These are phyloP conservation scores for Rhimphoctona megacephalus DNA, from an alignment of 2,888 invertebrate species.

Conservation along the genomic window DNA sequence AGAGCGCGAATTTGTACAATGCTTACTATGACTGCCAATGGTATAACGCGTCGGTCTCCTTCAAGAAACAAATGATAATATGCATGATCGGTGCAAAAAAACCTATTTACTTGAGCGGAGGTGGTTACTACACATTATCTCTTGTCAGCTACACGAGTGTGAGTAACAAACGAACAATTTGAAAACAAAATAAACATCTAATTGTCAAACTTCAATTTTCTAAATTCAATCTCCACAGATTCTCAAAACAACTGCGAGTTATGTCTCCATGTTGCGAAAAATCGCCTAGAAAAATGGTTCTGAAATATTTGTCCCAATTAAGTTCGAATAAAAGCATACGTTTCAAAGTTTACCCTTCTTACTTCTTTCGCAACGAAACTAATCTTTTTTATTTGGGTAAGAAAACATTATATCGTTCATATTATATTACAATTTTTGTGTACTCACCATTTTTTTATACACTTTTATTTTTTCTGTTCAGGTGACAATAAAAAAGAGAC, in stretches of 20 bases:
- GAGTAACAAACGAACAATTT: background rate
- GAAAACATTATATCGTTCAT: background rate
- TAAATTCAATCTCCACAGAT: slow-evolving; percentile 3
- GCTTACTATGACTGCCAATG: slow-evolving; percentile 59
- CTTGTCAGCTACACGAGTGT: slow-evolving; percentile 57
- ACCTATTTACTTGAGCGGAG: slow-evolving; percentile 57
- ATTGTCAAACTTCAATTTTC: background rate
- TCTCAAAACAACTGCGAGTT: slow-evolving; percentile 53
- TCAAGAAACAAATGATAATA: slow-evolving; percentile 60
- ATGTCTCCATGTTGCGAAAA: slow-evolving; percentile 52
- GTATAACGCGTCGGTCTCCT: slow-evolving; percentile 48
- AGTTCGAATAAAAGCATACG: background rate
- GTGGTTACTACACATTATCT: slow-evolving; percentile 62
- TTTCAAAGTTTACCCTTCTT: background rate
- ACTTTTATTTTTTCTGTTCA: background rate
- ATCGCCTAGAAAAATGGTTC: background rate
- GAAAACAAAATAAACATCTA: background rate
- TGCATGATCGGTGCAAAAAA: slow-evolving; percentile 64
- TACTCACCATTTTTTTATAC: background rate
- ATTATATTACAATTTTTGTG: background rate
- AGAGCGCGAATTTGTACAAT: slow-evolving; percentile 59
- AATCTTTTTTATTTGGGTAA: background rate
- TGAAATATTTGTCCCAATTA: background rate
- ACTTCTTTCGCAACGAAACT: background rate
- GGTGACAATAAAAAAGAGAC: background rate